phyloP scores from a whole-genome alignment of 2,888 invertebrate species.

The Stomorhina lunata region DNA sequence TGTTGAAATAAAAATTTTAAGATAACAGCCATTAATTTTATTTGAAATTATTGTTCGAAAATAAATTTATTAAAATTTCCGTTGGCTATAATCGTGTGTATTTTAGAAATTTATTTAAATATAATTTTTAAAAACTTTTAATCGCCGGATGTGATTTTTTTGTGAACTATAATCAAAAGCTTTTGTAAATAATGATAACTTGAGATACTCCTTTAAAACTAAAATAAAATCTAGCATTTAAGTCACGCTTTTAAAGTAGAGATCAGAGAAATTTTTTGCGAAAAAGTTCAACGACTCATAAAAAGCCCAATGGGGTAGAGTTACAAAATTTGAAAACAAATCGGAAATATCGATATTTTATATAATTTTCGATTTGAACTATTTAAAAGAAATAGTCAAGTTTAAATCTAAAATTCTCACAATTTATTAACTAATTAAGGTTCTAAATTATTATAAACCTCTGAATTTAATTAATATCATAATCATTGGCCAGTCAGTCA shows the following conservation, averaged over 20 bases:
- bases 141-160: constrained; percentile 3
- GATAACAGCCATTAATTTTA: constrained; percentile 9
- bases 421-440: background rate
- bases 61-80: background rate
- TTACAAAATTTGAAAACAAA: no score
- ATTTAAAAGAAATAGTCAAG: no score
- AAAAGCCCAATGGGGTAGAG: no score
- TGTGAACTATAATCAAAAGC: no score
- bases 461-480: background rate
- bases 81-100: background rate
- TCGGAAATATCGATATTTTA: no score
- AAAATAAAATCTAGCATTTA: no score
- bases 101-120: background rate
- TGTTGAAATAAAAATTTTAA: constrained; percentile 27
- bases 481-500: background rate
- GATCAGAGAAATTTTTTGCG: no score
- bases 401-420: background rate
- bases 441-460: background rate
- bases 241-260: no score
- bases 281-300: no score
- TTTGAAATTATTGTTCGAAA: background rate
- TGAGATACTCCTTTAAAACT: no score
- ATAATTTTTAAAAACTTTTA: background rate
- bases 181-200: no score
- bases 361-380: no score